Base-by-base conservation (phyloP, 2,888 invertebrate species). In the Geophilus truncorum region DNA sequence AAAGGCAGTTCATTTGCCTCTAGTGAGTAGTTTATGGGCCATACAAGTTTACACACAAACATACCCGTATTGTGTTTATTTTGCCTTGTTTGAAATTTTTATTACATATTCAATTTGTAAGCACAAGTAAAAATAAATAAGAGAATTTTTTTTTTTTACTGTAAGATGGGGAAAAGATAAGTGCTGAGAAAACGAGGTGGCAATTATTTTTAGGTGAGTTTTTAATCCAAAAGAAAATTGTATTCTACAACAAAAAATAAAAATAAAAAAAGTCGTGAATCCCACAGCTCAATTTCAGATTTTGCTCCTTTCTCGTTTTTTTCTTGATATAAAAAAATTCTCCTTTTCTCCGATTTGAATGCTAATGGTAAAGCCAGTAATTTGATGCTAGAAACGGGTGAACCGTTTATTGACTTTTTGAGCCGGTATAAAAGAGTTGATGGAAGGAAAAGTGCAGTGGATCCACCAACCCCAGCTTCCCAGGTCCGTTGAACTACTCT, bases 391-490 rank as follows among this genome's bases (percentile, higher is more conserved):
- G 57, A 18, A 62, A 62, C 57, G 21, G 57, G 57, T 62, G 57
- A 62, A 62, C 57, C 57, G 57, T 62, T 62, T 62, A 62, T 62
- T 62, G 57, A 62, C 57, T 62, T 62, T 62, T 40, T 62, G 21
- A 62, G 57, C 23, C 21, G 57, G 21, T 18, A 62, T 62, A 62
- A 62, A 23, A 62, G 21, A 62, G 57, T 62, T 62, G 23, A 62
- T 62, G 57, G 57, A 62, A 62, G 57, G 57, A 62, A 62, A 62
- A 62, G 57, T 62, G 57, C 57, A 62, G 57, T 62, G 57, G 57
- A 62, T 62, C 57, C 57, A 62, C 57, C 57, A 62, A 62, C 57
- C 57, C 23, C 57, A 40, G 18, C 57, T 23, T 1, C 57, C 57
- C 57, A n/a, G 57, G 57, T 62, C 57, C 57, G 57, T 62, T 62